Base-by-base conservation (phyloP, 2,797 vertebrate species). In the Antrozous pallidus region DNA sequence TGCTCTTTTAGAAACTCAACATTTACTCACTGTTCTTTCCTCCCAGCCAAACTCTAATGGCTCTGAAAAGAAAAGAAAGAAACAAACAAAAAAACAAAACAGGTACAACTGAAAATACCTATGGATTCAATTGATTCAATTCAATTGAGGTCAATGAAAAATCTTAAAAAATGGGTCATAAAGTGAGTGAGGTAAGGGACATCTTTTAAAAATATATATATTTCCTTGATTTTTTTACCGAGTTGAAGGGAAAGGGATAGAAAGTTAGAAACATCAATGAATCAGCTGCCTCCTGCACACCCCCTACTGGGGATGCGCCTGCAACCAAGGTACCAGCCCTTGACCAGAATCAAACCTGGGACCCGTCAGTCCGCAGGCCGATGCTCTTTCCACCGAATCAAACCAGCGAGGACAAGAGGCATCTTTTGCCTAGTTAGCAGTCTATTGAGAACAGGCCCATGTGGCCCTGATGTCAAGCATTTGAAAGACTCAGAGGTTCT, bases 31-130 rank as follows among this genome's bases (percentile, higher is more conserved):
- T 92, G 70, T 96, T 96, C 70, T 90, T 88, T 92, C 42, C 26
- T 94, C 51, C 92, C 82, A 95, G 94, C 84, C 95, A 96, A 95
- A 93, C 94, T 90, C 84, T 90, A 93, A 96, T 91, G 87, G 63
- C 58, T 93, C 79, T 6, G 11, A 90, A 88, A 91, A 83, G 80
- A 94, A 92, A 95, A 40, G n/a, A n/a, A n/a, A n/a, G n/a, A n/a
- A n/a, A n/a, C n/a, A n/a, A n/a, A n/a, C n/a, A n/a, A n/a, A n/a
- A n/a, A n/a, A n/a, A n/a, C n/a, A n/a, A 94, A 63, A 79, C 90
- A 96, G 96, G 96, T 96, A 91, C 78, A 86, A 88, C 58, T 22
- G 38, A 91, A 96, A 96, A 58, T 88, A 95, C 69, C 38, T 69
- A 77, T 94, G 84, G 91, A 92, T 87, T 93, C 18, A 80, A 56